These are phyloP conservation scores for Osmerus eperlanus DNA, from an alignment of 2,113 vertebrate species.

Conservation along the genomic window DNA sequence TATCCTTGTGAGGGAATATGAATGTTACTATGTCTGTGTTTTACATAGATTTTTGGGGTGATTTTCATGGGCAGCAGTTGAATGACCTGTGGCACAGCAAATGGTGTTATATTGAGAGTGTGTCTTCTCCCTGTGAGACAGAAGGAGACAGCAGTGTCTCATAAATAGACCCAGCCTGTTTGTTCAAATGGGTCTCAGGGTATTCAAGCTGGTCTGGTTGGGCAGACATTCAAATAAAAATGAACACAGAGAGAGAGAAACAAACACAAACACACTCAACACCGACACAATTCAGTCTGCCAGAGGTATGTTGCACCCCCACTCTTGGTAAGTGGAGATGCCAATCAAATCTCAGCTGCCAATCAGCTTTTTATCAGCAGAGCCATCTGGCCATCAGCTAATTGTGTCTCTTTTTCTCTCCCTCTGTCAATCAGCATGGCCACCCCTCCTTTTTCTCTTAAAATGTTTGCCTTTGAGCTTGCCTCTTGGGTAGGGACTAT, in stretches of 20 bases:
- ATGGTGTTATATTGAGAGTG: constrained; percentile 60
- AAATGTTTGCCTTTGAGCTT: constrained; percentile 68
- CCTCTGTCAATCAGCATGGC: constrained; percentile 62
- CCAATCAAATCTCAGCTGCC: constrained; percentile 69
- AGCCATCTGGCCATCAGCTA: constrained; percentile 68
- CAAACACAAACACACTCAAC: constrained; percentile 20
- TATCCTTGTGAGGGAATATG: background rate
- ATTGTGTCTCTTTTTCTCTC: constrained; percentile 68
- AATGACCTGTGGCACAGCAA: constrained; percentile 46
- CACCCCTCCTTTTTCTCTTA: constrained; percentile 58
- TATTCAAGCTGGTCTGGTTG: constrained; percentile 46
- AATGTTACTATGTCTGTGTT: background rate
- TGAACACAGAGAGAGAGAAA: constrained; percentile 10
- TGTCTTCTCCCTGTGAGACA: constrained; percentile 47
- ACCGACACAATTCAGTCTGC: constrained; percentile 46
- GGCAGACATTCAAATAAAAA: constrained; percentile 55
- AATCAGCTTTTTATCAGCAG: constrained; percentile 69
- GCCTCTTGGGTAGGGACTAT: constrained; percentile 51
- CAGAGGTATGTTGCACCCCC: constrained; percentile 45
- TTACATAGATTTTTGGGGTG: constrained; percentile 34
- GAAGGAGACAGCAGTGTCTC: constrained; percentile 56
- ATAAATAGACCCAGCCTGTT: constrained; percentile 65
- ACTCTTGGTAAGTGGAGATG: constrained; percentile 53
- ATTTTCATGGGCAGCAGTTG: constrained; percentile 43
- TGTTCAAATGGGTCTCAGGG: constrained; percentile 64